These are phyloP conservation scores for Champsocephalus esox DNA, from an alignment of 2,797 vertebrate genomes.

Conservation along the genomic window DNA sequence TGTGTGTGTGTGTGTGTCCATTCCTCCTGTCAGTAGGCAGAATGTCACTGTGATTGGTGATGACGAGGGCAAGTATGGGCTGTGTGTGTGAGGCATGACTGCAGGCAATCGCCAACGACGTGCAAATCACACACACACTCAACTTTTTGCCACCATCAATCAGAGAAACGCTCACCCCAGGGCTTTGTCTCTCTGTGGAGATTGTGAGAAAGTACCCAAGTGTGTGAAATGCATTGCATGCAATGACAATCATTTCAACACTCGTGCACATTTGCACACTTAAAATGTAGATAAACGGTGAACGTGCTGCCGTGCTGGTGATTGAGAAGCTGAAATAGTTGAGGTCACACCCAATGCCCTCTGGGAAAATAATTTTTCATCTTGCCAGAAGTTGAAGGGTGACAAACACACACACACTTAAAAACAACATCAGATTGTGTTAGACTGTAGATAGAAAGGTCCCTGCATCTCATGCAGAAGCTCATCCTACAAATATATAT, in stretches of 20 bases:
- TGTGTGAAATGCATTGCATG: constrained; percentile 22
- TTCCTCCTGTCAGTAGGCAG: constrained; percentile 28
- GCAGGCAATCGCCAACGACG: constrained; percentile 22
- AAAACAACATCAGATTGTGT: background rate
- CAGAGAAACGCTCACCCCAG: constrained; percentile 18
- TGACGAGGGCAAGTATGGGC: constrained; percentile 48
- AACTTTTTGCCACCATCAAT: constrained; percentile 35
- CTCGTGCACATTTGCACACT: constrained; percentile 3
- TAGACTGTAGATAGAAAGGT: background rate
- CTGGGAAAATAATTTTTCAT: constrained; percentile 53
- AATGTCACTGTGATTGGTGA: constrained; percentile 56
- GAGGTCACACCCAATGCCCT: constrained; percentile 49
- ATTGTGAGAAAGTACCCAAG: constrained; percentile 7
- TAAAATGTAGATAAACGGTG: constrained; percentile 33
- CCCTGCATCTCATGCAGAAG: background rate
- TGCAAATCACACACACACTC: constrained; percentile 9
- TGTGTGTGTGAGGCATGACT: constrained; percentile 47
- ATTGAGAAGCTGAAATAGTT: constrained; percentile 52
- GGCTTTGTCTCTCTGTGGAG: constrained; percentile 17
- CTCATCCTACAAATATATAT: background rate
- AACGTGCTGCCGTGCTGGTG: constrained; percentile 31
- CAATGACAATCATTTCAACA: constrained; percentile 40
- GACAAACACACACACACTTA: background rate
- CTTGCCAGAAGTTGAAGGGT: constrained; percentile 29
- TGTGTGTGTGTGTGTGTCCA: background rate